These are phyloP conservation scores for Poecilia wingei DNA, from an alignment of 2,797 vertebrate species.

Conservation along the genomic window DNA sequence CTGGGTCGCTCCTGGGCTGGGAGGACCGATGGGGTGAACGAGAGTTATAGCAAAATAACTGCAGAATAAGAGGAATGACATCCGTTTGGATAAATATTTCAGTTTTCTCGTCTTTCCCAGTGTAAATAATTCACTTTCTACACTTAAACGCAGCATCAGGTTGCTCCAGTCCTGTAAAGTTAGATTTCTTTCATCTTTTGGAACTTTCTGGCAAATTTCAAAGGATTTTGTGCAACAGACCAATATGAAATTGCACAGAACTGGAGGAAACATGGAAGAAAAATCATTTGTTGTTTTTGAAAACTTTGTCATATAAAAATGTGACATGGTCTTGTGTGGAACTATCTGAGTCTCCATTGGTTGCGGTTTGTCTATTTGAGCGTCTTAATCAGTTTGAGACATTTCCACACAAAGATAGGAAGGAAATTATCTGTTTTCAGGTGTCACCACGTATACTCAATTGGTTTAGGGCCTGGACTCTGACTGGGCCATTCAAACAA, in stretches of 20 bases:
- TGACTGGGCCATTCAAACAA: neutral
- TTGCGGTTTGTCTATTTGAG: neutral
- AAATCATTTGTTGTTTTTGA: neutral
- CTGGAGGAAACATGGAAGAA: neutral
- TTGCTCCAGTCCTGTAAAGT: neutral
- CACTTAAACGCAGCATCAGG: neutral
- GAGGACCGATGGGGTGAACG: neutral
- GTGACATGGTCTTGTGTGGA: neutral
- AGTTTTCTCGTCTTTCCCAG: neutral
- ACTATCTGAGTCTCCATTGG: neutral
- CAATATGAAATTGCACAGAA: neutral
- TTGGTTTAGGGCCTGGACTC: neutral
- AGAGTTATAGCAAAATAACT: neutral
- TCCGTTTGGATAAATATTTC: neutral
- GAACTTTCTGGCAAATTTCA: neutral
- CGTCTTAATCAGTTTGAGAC: neutral
- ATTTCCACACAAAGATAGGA: neutral
- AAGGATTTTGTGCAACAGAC: neutral
- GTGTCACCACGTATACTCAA: neutral
- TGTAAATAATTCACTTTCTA: neutral
- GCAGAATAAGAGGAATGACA: neutral
- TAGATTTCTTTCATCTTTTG: neutral
- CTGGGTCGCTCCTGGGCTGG: constrained; percentile 20
- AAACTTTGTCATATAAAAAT: neutral
- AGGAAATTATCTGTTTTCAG: neutral